Evolutionary conservation across 2,797 vertebrate species (phyloP).

Genomic region (Prunella strophiata): DNA sequence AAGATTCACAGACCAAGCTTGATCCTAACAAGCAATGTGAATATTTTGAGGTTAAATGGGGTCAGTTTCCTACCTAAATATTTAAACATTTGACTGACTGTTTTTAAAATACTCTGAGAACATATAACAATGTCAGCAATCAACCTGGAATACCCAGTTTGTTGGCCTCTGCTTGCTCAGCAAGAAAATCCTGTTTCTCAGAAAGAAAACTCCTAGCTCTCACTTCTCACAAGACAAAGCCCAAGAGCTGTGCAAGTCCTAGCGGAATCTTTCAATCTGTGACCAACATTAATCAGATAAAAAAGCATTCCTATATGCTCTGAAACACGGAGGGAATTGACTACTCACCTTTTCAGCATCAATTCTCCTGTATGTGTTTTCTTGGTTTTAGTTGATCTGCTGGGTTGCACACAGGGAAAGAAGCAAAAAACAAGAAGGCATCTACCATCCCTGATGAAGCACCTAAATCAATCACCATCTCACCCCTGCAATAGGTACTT

Average conservation of each 20-base stretch:
- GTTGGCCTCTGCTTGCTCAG: neutral
- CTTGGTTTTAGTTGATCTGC: neutral
- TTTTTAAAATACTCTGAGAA: neutral
- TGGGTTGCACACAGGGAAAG: neutral
- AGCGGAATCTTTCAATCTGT: neutral
- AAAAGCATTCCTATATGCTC: neutral
- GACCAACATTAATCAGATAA: neutral
- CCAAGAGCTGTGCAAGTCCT: accelerated
- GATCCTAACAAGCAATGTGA: neutral
- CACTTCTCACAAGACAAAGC: neutral
- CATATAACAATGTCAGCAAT: neutral
- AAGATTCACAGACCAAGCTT: neutral
- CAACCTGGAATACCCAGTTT: neutral
- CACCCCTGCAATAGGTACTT: neutral
- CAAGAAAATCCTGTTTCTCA: neutral
- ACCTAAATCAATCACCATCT: neutral
- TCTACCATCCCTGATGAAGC: neutral
- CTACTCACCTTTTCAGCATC: neutral
- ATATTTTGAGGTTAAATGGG: neutral
- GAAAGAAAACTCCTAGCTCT: neutral
- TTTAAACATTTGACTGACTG: neutral
- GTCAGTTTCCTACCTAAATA: neutral
- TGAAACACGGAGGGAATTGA: neutral
- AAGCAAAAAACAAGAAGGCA: neutral
- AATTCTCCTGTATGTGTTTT: neutral